These are phyloP conservation scores for Drosophila vallismaia DNA, from an alignment of 2,888 invertebrate species.

Conservation along the genomic window DNA sequence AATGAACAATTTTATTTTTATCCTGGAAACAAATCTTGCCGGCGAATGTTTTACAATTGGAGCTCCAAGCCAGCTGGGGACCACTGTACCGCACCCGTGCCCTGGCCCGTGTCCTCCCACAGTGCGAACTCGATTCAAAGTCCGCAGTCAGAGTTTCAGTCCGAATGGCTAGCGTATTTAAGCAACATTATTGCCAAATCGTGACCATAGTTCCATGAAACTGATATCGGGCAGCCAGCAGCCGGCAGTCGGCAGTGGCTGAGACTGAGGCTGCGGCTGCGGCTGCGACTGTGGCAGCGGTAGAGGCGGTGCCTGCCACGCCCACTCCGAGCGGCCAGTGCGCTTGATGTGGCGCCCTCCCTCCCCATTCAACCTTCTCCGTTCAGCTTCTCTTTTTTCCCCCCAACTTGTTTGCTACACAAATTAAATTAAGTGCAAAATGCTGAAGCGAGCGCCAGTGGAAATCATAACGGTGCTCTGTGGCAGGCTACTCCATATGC, in stretches of 20 bases:
- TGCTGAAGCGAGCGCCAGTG: slow-evolving; percentile 64
- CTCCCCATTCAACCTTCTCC: background rate
- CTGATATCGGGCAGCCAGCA: slow-evolving; percentile 80
- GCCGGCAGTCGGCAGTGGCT: slow-evolving; percentile 5
- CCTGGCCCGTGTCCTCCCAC: slow-evolving; percentile 8
- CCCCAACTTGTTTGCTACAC: slow-evolving; percentile 71
- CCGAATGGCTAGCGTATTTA: slow-evolving; percentile 67
- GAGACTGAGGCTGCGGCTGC: slow-evolving; percentile 46
- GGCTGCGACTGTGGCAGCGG: slow-evolving; percentile 20
- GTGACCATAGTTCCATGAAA: slow-evolving; percentile 84
- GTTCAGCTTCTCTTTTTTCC: slow-evolving; percentile 8
- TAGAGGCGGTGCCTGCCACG: slow-evolving; percentile 34
- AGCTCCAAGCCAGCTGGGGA: slow-evolving; percentile 35
- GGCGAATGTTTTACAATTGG: slow-evolving; percentile 81
- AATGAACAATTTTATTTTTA: slow-evolving; percentile 83
- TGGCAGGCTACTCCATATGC: slow-evolving; percentile 47
- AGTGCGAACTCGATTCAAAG: slow-evolving; percentile 43
- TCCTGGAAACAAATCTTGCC: slow-evolving; percentile 82
- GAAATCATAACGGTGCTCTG: slow-evolving; percentile 68
- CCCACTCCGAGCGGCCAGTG: slow-evolving; percentile 45
- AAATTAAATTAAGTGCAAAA: slow-evolving; percentile 80
- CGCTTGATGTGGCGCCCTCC: slow-evolving; percentile 70
- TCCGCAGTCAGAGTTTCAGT: slow-evolving; percentile 38
- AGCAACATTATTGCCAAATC: slow-evolving; percentile 84
- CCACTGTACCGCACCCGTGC: slow-evolving; percentile 25